phyloP scores from a whole-genome alignment of 1,140 invertebrate genomes.

The Trichonephila clavipes region DNA sequence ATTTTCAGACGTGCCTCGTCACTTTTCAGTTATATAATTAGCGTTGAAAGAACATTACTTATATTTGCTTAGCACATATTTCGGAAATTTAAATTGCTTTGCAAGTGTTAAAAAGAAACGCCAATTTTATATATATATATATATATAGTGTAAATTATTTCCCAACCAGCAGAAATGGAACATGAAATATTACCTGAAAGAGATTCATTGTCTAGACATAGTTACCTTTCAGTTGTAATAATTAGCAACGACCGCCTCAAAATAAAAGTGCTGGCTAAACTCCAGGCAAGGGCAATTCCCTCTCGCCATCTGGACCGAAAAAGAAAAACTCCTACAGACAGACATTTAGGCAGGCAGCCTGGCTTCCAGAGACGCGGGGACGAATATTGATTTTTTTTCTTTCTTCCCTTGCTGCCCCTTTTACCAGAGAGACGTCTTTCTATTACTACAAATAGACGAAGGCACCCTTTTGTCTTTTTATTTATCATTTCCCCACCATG shows the following conservation, averaged over 20 bases:
- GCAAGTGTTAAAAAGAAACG: too few species aligned
- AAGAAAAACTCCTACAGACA: not conserved
- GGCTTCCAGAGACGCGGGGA: not conserved
- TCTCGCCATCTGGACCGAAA: not conserved
- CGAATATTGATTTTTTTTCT: constrained; percentile 67
- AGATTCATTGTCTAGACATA: too few species aligned
- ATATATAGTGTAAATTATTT: too few species aligned
- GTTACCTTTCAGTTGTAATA: not conserved
- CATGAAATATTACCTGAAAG: too few species aligned
- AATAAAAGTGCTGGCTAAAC: not conserved
- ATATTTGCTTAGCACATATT: too few species aligned
- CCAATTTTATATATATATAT: too few species aligned
- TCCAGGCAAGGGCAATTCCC: not conserved
- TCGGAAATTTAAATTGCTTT: too few species aligned
- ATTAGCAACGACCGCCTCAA: not conserved
- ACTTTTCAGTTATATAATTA: too few species aligned
- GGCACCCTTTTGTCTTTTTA: constrained; percentile 53
- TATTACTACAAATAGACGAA: constrained; percentile 67
- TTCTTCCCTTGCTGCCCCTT: not conserved
- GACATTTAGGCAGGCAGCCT: constrained; percentile 19
- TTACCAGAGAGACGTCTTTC: constrained; percentile 49
- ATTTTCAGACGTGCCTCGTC: too few species aligned
- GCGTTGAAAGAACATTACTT: too few species aligned
- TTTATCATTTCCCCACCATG: constrained; percentile 40
- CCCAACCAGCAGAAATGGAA: too few species aligned